Conservation (phyloP, 2,888 invertebrate species). For the Spisula solida region DNA sequence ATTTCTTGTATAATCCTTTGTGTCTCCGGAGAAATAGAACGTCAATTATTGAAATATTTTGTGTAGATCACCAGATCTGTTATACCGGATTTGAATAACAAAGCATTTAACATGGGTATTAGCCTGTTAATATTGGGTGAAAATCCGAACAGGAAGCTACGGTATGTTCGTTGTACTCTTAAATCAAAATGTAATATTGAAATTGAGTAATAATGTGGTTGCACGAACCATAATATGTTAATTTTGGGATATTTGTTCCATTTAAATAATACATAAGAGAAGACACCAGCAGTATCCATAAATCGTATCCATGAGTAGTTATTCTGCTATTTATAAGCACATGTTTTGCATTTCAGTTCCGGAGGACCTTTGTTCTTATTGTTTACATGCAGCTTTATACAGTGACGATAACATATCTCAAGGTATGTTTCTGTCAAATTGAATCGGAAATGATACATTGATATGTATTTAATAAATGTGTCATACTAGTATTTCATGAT, state of each 20-base stretch:
- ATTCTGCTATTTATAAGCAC: no score
- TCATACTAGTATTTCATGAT: no score
- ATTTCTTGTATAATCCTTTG: background rate
- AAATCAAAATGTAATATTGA: background rate
- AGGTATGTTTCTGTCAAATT: no score
- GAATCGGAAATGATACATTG: no score
- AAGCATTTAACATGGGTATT: slow-evolving; percentile 2
- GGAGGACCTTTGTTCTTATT: no score
- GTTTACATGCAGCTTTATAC: no score
- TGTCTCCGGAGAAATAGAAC: background rate
- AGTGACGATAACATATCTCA: no score
- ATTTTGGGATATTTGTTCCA: background rate
- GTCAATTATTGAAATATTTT: slow-evolving; percentile 14
- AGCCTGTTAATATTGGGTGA: background rate
- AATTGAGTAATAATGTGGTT: background rate
- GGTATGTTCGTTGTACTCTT: background rate
- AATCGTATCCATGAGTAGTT: no score
- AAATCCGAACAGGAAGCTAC: background rate
- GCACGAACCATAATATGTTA: background rate
- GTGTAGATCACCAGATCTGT: slow-evolving; percentile 1
- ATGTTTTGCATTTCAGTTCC: no score
- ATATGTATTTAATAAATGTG: no score
- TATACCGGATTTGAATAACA: background rate
- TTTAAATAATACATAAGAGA: no score
- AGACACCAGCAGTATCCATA: no score